Percentiles rank a stretch among this genome's conserved stretches.
phyloP scores from a whole-genome alignment of 2,113 vertebrate species.

The zebrafish (Danio rerio) region GRCz12tu NC_133177.1:26892501-26893000 shows the following conservation, averaged over 20 bases:
- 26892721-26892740: background rate
- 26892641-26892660: too few species aligned
- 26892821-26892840: background rate
- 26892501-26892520: too few species aligned
- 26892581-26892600: too few species aligned
- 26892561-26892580: too few species aligned
- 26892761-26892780: background rate
- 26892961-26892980: background rate
- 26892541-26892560: too few species aligned
- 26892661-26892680: too few species aligned
- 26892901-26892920: background rate
- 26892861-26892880: background rate
- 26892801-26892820: background rate
- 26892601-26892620: too few species aligned
- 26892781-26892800: background rate
- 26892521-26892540: too few species aligned
- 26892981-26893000: background rate
- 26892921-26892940: background rate
- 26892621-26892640: too few species aligned
- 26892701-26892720: too few species aligned
- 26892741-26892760: background rate
- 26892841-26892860: background rate
- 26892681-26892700: too few species aligned
- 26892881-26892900: background rate
- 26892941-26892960: background rate